These are phyloP conservation scores for Amphiura filiformis DNA, from an alignment of 35 echinoderm and acorn worm genomes.

Conservation along the genomic window DNA sequence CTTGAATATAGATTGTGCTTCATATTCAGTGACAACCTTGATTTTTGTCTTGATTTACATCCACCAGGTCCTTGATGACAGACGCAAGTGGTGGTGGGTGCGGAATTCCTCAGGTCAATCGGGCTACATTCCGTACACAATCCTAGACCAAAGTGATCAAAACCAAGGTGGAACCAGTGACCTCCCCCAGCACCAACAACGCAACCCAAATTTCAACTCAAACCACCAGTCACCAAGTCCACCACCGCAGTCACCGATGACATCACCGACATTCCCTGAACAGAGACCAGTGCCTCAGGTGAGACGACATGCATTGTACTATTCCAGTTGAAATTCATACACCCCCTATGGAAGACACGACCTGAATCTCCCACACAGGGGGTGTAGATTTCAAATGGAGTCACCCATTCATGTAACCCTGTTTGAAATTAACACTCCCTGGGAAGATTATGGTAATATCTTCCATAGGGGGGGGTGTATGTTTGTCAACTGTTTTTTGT, in stretches of 20 bases:
- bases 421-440: too few species aligned
- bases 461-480: too few species aligned
- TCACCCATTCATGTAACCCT: too few species aligned
- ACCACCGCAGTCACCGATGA: conserved; percentile 21
- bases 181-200: conserved; percentile 17
- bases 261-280: conserved; percentile 33
- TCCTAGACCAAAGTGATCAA: conserved; percentile 44
- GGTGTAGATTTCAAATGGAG: too few species aligned
- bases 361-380: too few species aligned
- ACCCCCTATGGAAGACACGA: too few species aligned
- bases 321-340: too few species aligned
- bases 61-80: conserved; percentile 86
- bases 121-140: conserved; percentile 88
- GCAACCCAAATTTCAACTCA: conserved; percentile 45
- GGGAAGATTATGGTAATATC: too few species aligned
- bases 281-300: conserved; percentile 8
- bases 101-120: conserved; percentile 89
- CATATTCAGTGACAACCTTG: too few species aligned
- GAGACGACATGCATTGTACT: not conserved
- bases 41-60: too few species aligned
- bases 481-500: too few species aligned
- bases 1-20: too few species aligned
- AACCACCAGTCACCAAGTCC: conserved; percentile 59
- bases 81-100: conserved; percentile 93
- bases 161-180: conserved; percentile 5